Evolutionary conservation across 2,113 vertebrate species (phyloP).

Genomic region (Tyrannus savana): DNA sequence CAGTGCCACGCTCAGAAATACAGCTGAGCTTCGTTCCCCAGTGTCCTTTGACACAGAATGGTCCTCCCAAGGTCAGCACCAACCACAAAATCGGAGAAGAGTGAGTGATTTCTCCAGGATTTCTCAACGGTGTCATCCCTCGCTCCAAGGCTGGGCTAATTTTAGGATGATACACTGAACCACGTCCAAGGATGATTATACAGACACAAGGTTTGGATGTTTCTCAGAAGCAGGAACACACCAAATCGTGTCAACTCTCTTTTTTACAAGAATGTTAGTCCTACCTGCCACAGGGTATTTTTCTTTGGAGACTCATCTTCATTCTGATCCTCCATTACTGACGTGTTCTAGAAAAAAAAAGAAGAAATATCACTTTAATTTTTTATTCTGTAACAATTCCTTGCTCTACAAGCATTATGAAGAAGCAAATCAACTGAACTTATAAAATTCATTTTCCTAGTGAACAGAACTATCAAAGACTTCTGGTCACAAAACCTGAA

Average conservation of each 20-base stretch:
- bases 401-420: slow-evolving; percentile 20
- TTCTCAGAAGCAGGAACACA: neutral
- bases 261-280: neutral
- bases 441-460: slow-evolving; percentile 34
- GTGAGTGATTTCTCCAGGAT: neutral
- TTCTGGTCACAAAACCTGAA: slow-evolving; percentile 18
- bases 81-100: neutral
- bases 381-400: slow-evolving; percentile 8
- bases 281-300: slow-evolving; percentile 94
- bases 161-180: neutral
- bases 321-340: slow-evolving; percentile 97
- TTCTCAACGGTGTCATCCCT: neutral
- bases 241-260: neutral
- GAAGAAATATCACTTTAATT: slow-evolving; percentile 54
- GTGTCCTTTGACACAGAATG: neutral
- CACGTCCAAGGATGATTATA: neutral
- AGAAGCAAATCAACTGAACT: slow-evolving; percentile 1
- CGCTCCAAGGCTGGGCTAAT: neutral
- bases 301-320: slow-evolving; percentile 98
- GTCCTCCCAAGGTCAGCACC: neutral
- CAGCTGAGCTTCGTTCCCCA: neutral
- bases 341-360: slow-evolving; percentile 82
- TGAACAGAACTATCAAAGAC: neutral
- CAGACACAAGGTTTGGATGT: neutral
- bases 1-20: neutral